Evolutionary conservation across 2,113 vertebrate genomes (phyloP), one percentile per base, ranked within the genome.

Genomic region (Albula goreensis): DNA sequence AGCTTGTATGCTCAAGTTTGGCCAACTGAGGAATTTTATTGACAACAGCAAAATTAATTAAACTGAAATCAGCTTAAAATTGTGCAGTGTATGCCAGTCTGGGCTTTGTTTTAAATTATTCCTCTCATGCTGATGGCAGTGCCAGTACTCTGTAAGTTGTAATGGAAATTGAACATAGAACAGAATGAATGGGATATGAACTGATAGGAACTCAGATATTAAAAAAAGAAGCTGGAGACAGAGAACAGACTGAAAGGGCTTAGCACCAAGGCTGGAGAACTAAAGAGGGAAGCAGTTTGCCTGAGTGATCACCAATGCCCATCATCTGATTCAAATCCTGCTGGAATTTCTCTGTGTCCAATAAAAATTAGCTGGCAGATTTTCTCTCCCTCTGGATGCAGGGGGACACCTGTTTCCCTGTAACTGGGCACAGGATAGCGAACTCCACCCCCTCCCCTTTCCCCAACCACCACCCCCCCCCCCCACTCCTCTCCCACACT

Each of bases 341-440:
- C 86, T 85, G 5, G 51, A 84, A 19, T 49, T 83, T 53, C 56
- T 48, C 31, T 85, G 78, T 25, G 82, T 80, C 50, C 70, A 48
- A 66, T 70, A 88, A 85, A 90, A 89, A 88, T 56, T 17, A 88
- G 77, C 70, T 56, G 8, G 80, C 78, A 3, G 81, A 88, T 88
- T 83, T 88, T 78, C 57, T 85, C 82, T 87, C 85, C 77, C 82
- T 50, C 53, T 66, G 70, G 56, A 50, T 83, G 82, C 78, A 78
- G 84, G 4, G 31, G 53, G 56, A 86, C 86, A 91, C 86, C 89
- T 90, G 91, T 91, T 89, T 90, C 80, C 50, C 80, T 89, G 83
- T 88, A 91, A 91, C 87, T 86, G 82, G 81, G 56, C 81, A 19
- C 50, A 81, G 51, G 19, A 70, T 31, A 48, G 15, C 80, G 81